These are phyloP conservation scores for Opisthograptis luteolata DNA, from an alignment of 2,888 invertebrate genomes.

Conservation along the genomic window DNA sequence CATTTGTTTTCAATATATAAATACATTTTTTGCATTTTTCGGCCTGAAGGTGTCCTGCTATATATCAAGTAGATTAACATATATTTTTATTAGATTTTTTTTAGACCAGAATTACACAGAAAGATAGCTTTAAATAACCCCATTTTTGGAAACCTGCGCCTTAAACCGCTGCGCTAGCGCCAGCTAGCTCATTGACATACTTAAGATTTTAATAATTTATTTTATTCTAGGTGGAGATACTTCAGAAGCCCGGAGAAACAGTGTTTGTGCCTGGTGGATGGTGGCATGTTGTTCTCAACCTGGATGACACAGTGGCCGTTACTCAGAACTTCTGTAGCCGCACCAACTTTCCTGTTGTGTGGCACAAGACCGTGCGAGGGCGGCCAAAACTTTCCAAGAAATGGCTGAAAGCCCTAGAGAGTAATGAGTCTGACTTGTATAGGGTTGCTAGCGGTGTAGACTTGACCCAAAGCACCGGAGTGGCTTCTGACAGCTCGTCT, in stretches of 20 bases:
- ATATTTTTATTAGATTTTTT: no score
- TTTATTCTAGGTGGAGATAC: slow-evolving; percentile 90
- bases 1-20: no score
- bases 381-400: slow-evolving; percentile 97
- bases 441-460: slow-evolving; percentile 93
- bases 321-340: slow-evolving; percentile 99
- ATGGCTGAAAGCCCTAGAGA: slow-evolving; percentile 90
- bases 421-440: slow-evolving; percentile 91
- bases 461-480: slow-evolving; percentile 92
- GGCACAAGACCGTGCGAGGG: slow-evolving; percentile 98
- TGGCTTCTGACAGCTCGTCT: slow-evolving; percentile 97
- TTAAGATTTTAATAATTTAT: slow-evolving; percentile 2
- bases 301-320: slow-evolving; percentile 98
- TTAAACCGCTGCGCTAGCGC: no score
- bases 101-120: no score
- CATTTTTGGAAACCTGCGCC: no score
- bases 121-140: no score
- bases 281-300: slow-evolving; percentile 99
- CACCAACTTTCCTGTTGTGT: slow-evolving; percentile 98
- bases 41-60: no score
- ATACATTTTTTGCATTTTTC: no score
- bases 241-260: slow-evolving; percentile 98
- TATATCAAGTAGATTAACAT: no score
- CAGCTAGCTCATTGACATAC: no score
- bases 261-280: slow-evolving; percentile 99